These are phyloP conservation scores for Enteromius trimaculatus DNA, from an alignment of 2,797 vertebrate species.

Conservation along the genomic window DNA sequence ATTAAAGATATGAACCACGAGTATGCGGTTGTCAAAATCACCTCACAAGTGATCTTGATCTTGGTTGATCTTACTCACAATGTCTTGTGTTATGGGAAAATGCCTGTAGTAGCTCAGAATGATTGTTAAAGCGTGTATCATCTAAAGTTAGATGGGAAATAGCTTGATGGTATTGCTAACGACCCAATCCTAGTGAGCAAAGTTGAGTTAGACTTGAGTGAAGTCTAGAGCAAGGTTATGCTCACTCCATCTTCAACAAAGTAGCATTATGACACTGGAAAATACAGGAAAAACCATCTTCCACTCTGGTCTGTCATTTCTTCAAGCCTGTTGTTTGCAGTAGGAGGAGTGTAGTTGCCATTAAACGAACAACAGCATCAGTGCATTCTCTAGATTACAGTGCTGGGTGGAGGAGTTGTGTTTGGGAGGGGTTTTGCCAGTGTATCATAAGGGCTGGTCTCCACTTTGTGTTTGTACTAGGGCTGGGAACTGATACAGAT, in stretches of 20 bases:
- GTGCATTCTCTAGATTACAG: slow-evolving; percentile 13
- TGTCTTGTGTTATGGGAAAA: not conserved
- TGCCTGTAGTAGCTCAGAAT: not conserved
- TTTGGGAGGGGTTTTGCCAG: not conserved
- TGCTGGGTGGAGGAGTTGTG: not conserved
- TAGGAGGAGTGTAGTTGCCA: not conserved
- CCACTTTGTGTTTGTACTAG: not conserved
- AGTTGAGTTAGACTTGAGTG: not conserved
- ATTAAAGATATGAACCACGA: slow-evolving; percentile 17
- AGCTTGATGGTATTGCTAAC: not conserved
- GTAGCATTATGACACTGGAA: slow-evolving; percentile 60
- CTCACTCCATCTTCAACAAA: slow-evolving; percentile 53
- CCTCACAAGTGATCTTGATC: not conserved
- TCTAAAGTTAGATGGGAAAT: not conserved
- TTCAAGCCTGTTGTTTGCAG: not conserved
- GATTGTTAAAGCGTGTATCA: not conserved
- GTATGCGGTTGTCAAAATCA: not conserved
- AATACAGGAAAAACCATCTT: slow-evolving; percentile 56
- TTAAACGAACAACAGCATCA: slow-evolving; percentile 13
- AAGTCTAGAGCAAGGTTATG: slow-evolving; percentile 6
- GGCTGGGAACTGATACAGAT: slow-evolving; percentile 1
- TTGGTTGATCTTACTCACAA: not conserved
- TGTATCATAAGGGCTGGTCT: not conserved
- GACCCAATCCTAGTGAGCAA: not conserved
- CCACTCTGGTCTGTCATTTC: slow-evolving; percentile 3